Conservation (phyloP, 1,140 invertebrate genomes). For the Trachelipus rathkii region DNA sequence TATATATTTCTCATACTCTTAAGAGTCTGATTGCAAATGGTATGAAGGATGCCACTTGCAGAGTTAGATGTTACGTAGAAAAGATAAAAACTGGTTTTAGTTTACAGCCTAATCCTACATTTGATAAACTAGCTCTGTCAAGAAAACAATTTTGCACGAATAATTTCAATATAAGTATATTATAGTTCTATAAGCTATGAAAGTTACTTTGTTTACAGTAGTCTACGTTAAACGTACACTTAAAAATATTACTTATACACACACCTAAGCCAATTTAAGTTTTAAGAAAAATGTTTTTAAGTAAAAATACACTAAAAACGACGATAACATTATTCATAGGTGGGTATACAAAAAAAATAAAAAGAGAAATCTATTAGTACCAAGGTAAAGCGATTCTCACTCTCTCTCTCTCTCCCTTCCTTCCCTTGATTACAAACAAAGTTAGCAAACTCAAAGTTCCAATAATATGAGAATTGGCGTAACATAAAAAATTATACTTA, state of each 20-base stretch:
- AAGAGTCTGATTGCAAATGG: too few relatives aligned
- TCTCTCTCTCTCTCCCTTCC: neutral
- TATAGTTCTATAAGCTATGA: neutral
- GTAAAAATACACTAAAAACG: neutral
- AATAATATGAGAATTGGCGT: neutral
- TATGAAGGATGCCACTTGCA: too few relatives aligned
- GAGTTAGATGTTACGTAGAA: too few relatives aligned
- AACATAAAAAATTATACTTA: neutral
- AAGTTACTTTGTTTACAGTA: neutral
- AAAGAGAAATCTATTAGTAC: neutral
- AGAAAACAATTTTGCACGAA: neutral
- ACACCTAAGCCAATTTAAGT: neutral
- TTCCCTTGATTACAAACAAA: constrained; percentile 8
- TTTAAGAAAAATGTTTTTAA: neutral
- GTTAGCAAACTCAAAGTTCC: neutral
- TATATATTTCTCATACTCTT: too few relatives aligned
- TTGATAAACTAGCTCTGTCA: too few relatives aligned
- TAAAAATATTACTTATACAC: neutral
- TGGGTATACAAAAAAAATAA: neutral
- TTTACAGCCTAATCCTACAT: too few relatives aligned
- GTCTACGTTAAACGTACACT: neutral
- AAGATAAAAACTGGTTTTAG: too few relatives aligned
- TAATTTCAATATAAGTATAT: neutral
- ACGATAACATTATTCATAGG: neutral
- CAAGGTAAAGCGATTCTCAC: neutral